phyloP scores from a whole-genome alignment of 2,888 invertebrate genomes.

The Rhagophthalmus giganteus region DNA sequence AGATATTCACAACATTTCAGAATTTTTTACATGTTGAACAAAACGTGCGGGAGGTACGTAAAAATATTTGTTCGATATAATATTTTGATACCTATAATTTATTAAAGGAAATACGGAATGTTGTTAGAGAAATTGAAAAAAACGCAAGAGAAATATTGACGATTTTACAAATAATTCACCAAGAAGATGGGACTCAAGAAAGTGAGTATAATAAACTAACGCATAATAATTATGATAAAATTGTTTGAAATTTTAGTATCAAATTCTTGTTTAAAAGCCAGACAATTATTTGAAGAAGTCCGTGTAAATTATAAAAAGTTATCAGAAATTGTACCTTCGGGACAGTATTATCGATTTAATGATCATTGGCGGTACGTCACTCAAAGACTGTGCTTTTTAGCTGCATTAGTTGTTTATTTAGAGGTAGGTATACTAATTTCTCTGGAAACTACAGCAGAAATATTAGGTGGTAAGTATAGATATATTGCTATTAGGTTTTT shows the following conservation, averaged over 20 bases:
- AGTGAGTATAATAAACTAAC: constrained; percentile 59
- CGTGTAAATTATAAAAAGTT: constrained; percentile 67
- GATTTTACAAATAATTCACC: constrained; percentile 80
- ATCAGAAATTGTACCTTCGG: constrained; percentile 67
- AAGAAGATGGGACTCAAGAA: constrained; percentile 64
- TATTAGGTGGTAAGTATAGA: constrained; percentile 71
- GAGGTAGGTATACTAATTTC: constrained; percentile 75
- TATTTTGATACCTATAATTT: constrained; percentile 20
- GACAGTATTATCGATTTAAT: constrained; percentile 84
- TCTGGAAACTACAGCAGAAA: constrained; percentile 73
- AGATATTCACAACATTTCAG: constrained; percentile 76
- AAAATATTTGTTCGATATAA: constrained; percentile 17
- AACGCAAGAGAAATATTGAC: constrained; percentile 77
- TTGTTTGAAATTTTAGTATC: constrained; percentile 22
- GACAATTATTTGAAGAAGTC: constrained; percentile 64
- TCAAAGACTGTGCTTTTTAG: constrained; percentile 77
- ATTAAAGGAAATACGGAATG: constrained; percentile 66
- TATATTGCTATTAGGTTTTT: neutral
- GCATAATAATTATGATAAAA: no score
- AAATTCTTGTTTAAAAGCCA: constrained; percentile 30
- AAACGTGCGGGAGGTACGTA: constrained; percentile 74
- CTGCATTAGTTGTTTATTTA: constrained; percentile 77
- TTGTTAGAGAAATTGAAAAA: constrained; percentile 78
- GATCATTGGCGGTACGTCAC: constrained; percentile 87
- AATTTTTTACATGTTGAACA: constrained; percentile 77